phyloP scores from a whole-genome alignment of 2,113 vertebrate genomes.

The Proterorhinus semilunaris region DNA sequence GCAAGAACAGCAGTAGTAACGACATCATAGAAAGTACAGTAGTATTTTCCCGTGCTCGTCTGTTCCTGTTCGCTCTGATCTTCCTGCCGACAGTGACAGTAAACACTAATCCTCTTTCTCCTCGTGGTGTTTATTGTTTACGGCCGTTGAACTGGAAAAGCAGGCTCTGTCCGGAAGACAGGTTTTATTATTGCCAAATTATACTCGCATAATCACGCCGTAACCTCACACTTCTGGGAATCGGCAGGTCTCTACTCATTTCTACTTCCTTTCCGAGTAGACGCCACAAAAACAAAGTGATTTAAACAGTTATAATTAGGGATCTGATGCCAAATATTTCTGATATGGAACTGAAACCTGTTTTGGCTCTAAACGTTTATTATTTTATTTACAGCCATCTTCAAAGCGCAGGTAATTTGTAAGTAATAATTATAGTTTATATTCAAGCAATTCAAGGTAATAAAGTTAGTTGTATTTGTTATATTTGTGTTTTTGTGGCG shows the following conservation, averaged over 20 bases:
- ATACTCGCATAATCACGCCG: no score
- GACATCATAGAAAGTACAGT: background rate
- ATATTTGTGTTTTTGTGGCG: no score
- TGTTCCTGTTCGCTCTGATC: background rate
- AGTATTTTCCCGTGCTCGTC: background rate
- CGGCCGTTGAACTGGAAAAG: background rate
- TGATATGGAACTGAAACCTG: no score
- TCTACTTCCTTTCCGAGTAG: background rate
- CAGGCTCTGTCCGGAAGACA: background rate
- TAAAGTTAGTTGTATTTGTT: no score
- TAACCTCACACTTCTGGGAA: no score
- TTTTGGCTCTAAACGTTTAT: no score
- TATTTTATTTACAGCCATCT: no score
- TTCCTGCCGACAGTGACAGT: slow-evolving; percentile 7
- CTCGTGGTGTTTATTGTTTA: background rate
- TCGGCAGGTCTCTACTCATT: background rate
- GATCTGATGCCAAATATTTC: no score
- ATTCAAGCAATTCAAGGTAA: background rate
- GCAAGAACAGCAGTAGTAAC: no score
- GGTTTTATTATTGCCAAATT: background rate
- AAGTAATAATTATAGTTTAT: background rate
- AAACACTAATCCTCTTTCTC: background rate
- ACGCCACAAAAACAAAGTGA: no score
- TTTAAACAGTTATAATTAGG: no score
- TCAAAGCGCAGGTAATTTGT: no score